phyloP scores from a whole-genome alignment of 2,113 vertebrate genomes.

The Salvelinus namaycush region DNA sequence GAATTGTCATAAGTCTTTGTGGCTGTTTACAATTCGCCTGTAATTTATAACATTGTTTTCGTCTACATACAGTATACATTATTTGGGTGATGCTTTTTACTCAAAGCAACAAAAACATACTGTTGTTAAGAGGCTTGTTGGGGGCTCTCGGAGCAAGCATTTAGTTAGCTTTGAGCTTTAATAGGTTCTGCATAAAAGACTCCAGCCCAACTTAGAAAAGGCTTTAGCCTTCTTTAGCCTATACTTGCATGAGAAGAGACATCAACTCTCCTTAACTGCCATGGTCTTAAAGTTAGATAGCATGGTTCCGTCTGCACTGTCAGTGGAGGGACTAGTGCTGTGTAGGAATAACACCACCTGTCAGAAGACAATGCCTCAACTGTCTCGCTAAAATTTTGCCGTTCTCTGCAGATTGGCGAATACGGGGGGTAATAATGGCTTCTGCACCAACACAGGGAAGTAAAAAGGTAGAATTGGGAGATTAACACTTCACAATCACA shows the following conservation, averaged over 20 bases:
- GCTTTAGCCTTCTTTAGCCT: constrained; percentile 14
- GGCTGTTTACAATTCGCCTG: neutral
- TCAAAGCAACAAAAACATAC: constrained; percentile 17
- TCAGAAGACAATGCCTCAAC: neutral
- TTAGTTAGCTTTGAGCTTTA: neutral
- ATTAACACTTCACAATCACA: constrained; percentile 40
- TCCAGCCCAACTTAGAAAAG: constrained; percentile 25
- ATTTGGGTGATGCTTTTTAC: constrained; percentile 13
- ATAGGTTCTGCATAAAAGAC: constrained; percentile 2
- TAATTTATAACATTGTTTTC: constrained; percentile 21
- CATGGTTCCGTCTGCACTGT: too few relatives aligned
- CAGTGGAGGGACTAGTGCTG: too few relatives aligned
- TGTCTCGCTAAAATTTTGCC: neutral
- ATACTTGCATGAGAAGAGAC: constrained; percentile 5
- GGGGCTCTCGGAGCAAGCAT: neutral
- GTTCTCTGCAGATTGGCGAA: neutral
- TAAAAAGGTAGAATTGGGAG: constrained; percentile 6
- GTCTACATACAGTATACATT: constrained; percentile 10
- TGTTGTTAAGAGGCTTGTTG: neutral
- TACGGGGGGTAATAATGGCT: constrained; percentile 16
- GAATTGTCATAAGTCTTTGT: constrained; percentile 20
- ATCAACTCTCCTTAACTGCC: too few relatives aligned
- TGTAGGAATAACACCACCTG: too few relatives aligned
- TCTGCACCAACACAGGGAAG: constrained; percentile 4
- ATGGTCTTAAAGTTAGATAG: too few relatives aligned